These are phyloP conservation scores for Daktulosphaira vitifoliae DNA, from an alignment of 1,140 invertebrate species.

Conservation along the genomic window DNA sequence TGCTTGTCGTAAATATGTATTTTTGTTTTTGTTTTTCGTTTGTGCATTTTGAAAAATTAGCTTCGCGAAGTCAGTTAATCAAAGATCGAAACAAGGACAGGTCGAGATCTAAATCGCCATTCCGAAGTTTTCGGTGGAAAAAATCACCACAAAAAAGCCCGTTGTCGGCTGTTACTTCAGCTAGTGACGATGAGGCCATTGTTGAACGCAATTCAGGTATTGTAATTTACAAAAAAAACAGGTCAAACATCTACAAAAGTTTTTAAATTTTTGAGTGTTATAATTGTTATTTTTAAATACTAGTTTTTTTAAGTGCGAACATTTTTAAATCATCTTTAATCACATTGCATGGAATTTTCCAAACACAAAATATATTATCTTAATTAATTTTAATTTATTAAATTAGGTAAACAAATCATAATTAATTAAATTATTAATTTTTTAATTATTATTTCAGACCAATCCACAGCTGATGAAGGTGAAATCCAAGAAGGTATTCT, in stretches of 20 bases:
- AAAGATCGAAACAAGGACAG: constrained; percentile 55
- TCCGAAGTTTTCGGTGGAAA: constrained; percentile 84
- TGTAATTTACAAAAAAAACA: too few species aligned
- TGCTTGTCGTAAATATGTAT: constrained; percentile 22
- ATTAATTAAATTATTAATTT: too few species aligned
- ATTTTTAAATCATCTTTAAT: too few species aligned
- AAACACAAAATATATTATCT: too few species aligned
- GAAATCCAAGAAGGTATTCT: constrained; percentile 43
- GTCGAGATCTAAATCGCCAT: constrained; percentile 79
- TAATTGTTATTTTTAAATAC: background rate
- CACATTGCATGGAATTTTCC: too few species aligned
- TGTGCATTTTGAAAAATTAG: constrained; percentile 34
- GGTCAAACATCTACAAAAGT: too few species aligned
- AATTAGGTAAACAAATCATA: too few species aligned
- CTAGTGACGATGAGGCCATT: constrained; percentile 69
- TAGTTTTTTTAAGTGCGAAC: background rate
- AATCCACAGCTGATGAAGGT: constrained; percentile 22
- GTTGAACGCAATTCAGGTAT: constrained; percentile 48
- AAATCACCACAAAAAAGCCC: constrained; percentile 49
- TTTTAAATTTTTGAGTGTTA: too few species aligned
- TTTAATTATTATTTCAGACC: constrained; percentile 14
- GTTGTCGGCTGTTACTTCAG: constrained; percentile 50
- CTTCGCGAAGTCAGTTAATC: constrained; percentile 19
- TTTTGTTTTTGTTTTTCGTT: constrained; percentile 26
- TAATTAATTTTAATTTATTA: too few species aligned